Percentiles rank a stretch among this genome's conserved stretches.
Conservation (phyloP, 2,113 vertebrate species). For the Tragelaphus buxtoni region DNA sequence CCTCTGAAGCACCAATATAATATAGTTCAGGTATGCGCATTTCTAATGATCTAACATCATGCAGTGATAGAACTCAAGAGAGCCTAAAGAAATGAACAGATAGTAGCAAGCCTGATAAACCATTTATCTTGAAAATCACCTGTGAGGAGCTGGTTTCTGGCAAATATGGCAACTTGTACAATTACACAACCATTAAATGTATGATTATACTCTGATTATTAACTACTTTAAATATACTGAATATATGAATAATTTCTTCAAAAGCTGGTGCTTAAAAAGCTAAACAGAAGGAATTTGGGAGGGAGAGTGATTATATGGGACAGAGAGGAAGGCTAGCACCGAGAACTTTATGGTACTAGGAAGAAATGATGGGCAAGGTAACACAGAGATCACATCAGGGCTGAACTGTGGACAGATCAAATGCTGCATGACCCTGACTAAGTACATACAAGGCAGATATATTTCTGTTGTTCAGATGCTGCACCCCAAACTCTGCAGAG, state of each 20-base stretch:
- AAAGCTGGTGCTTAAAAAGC: not conserved
- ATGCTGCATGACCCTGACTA: not conserved
- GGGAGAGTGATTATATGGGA: not conserved
- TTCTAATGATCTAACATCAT: not conserved
- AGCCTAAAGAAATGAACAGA: constrained; percentile 28
- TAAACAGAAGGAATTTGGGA: constrained; percentile 18
- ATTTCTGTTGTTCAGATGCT: not conserved
- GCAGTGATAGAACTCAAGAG: not conserved
- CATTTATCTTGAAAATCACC: constrained; percentile 41
- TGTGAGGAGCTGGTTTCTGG: not conserved
- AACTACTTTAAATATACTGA: constrained; percentile 42
- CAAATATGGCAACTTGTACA: constrained; percentile 7
- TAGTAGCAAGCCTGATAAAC: constrained; percentile 3
- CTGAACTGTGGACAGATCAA: not conserved
- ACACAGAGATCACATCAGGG: not conserved
- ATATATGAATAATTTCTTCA: constrained; percentile 16
- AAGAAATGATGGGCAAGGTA: not conserved
- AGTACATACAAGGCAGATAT: not conserved
- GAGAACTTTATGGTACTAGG: not conserved
- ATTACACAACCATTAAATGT: not conserved
- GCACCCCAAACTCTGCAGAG: not conserved
- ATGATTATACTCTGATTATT: constrained; percentile 15
- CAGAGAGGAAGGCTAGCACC: not conserved
- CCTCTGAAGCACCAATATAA: constrained; percentile 22
- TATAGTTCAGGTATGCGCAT: not conserved